Evolutionary conservation across 1,140 invertebrate genomes (phyloP), one percentile per base, ranked within the genome.

Genomic region (Drosophila kurseongensis): DNA sequence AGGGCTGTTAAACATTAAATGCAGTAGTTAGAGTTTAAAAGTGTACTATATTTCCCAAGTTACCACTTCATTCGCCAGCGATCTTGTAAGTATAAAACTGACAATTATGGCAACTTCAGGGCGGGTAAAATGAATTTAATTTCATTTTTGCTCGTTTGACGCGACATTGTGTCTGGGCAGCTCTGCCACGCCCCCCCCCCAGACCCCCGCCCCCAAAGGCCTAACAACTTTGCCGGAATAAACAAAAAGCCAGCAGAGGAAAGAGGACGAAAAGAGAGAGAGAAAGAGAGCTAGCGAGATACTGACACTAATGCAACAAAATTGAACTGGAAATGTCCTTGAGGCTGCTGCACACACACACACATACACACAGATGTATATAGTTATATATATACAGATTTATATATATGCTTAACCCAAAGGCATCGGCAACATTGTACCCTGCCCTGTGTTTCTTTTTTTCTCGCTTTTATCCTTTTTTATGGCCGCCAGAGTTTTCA

Each of bases 241-340:
- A 71, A 58, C 45, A 44, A 51, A 69, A 42, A 14, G 27, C 10
- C 13, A 45, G 13, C 27, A 7, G 13, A 2, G 6, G 3, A 44
- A 27, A 27, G 10, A 27, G 3, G 23, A 14, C 13, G 7, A 5
- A 4, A 16, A 29, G 27, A n/a, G 14, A 42, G 38, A 13, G 16
- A 29, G 32, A 32, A 12, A 42, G 38, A 13, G 16, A 29, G 32
- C 23, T 36, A 27, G 38, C 27, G 54, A 35, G 62, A 57, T 32
- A 76, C 83, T 82, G 83, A 86, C 83, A 88, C 83, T 88, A 89
- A 88, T 83, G 83, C 83, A 77, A 78, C 72, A 61, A 74, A 89
- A 88, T 88, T 88, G 83, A 88, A 88, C 84, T 75, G 76, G 73
- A 84, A 89, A 72, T 77, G 84, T 89, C 84, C 84, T 88, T 88